Base-by-base conservation (phyloP, 1,140 invertebrate species). In the Aethina tumida region DNA sequence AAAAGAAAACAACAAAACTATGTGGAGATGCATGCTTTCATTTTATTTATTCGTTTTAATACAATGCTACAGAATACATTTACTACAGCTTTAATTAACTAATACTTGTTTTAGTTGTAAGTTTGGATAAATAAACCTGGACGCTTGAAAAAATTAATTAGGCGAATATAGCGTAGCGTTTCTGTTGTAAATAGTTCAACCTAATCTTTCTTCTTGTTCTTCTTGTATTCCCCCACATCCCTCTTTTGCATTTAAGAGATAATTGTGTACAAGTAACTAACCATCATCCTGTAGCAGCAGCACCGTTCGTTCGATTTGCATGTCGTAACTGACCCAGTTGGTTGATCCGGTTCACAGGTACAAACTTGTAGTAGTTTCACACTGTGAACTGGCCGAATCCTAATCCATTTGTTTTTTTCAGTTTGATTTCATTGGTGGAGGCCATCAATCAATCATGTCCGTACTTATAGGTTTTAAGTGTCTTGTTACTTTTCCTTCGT, bases 341-440 rank as follows among this genome's bases (percentile, higher is more conserved):
- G 15, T 29, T 14, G 27, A 12, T 10, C 27, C 14, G n/a, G n/a
- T 25, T 19, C 14, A 29, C 2, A 30, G 15, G 13, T 29, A n/a
- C n/a, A n/a, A n/a, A n/a, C 10, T 3, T 30, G 7, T 15, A 5
- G 14, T 25, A 13, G 25, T 39, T 33, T 17, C 14, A 8, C 25
- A 9, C n/a, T 39, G 15, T n/a, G 18, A 38, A 8, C 15, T 25
- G 21, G 20, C 16, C 15, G 15, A n/a, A 16, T 15, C 18, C 31
- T 35, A 49, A 42, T 44, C 19, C 41, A 39, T 53, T 49, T 57
- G 45, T 57, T 51, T 50, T 58, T 58, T 58, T 55, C 55, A 58
- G 55, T 58, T 48, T 58, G 56, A 57, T 36, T 39, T 54, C 51
- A 57, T 58, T 56, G 55, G 55, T 58, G 55, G 53, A 52, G 55